A percentile compares a stretch with the other conserved stretches of the same genome.
Conservation (phyloP, 2,113 vertebrate species). For the Onychostruthus taczanowskii region DNA sequence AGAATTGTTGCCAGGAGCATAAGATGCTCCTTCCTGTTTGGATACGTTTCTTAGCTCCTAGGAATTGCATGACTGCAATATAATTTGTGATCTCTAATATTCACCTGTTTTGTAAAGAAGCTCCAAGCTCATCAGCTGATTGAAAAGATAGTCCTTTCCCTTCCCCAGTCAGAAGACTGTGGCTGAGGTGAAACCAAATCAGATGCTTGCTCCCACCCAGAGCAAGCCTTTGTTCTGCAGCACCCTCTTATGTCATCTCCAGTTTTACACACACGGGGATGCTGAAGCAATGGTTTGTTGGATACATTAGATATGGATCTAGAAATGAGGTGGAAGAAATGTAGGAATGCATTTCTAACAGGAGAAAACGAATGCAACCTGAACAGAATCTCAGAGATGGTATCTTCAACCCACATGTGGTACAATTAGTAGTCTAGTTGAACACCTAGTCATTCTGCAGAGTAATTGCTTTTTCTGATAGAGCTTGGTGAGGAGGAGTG, state of each 20-base stretch:
- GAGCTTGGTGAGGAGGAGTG: neutral
- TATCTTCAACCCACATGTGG: neutral
- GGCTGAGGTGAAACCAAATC: neutral
- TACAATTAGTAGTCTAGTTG: conserved; percentile 6
- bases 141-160: neutral
- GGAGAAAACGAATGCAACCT: neutral
- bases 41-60: neutral
- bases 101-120: neutral
- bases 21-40: neutral
- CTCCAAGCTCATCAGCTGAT: neutral
- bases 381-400: neutral
- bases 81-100: neutral
- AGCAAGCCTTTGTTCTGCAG: neutral
- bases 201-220: neutral
- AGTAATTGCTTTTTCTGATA: conserved; percentile 20
- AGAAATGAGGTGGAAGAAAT: conserved; percentile 1
- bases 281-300: neutral
- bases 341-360: conserved; percentile 4
- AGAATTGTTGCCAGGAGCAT: neutral
- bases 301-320: neutral
- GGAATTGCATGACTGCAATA: neutral
- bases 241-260: neutral
- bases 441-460: neutral
- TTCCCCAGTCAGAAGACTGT: neutral
- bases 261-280: neutral